These are phyloP conservation scores for Chirona hameri DNA, from an alignment of 2,888 invertebrate species.

Conservation along the genomic window DNA sequence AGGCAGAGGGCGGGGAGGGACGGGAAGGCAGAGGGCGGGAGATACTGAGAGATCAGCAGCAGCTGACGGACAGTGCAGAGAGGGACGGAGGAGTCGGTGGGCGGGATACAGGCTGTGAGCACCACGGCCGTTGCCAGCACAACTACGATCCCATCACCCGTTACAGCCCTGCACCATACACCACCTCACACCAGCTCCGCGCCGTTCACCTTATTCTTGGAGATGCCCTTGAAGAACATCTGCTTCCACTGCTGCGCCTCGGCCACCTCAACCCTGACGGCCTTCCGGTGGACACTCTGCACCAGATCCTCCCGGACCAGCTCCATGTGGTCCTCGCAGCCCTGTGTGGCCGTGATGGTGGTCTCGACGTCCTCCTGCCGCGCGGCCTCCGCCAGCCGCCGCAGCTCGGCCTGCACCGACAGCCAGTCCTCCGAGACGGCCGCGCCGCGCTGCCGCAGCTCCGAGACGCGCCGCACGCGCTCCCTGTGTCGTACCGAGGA, in stretches of 20 bases:
- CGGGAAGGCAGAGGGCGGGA: no score
- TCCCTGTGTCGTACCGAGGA: background rate
- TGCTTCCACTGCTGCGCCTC: background rate
- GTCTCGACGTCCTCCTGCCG: background rate
- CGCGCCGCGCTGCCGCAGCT: background rate
- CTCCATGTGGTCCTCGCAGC: background rate
- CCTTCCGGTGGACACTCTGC: background rate
- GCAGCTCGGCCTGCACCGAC: background rate
- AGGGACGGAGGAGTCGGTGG: no score
- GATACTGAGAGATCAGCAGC: no score
- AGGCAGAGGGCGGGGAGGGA: no score
- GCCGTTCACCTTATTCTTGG: background rate
- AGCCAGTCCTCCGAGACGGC: background rate
- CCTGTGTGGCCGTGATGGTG: background rate
- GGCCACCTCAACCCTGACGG: background rate
- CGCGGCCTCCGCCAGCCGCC: background rate
- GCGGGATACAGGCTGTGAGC: no score
- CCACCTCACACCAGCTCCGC: background rate
- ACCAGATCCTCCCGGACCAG: slow-evolving; percentile 1
- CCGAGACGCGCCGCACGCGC: background rate
- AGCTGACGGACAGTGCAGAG: no score
- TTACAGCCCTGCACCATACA: background rate
- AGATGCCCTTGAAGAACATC: background rate
- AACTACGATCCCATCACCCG: no score
- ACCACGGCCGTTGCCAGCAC: no score